Evolutionary conservation across 2,797 vertebrate genomes (phyloP), one percentile per base, ranked within the genome.

Genomic region (Alosa sapidissima): DNA sequence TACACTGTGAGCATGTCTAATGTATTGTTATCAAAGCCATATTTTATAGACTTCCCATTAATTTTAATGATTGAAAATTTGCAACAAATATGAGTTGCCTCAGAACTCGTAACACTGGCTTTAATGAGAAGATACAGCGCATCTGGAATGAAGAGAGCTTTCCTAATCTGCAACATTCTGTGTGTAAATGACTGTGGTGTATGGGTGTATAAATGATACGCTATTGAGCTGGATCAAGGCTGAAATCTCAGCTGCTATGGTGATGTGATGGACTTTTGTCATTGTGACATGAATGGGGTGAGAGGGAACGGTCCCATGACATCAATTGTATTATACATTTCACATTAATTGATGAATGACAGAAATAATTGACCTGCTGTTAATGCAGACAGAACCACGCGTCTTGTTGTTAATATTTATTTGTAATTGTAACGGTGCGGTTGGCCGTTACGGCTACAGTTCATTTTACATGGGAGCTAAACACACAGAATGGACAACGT

Each of bases 11-110:
- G 72, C 36, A 78, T 78, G 72, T 78, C 41, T 47, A 78, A 78
- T 47, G 36, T 36, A 78, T 78, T 78, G 72, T 78, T 78, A 78
- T 78, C 72, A 78, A 78, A 78, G 72, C 41, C 68, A 75, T 78
- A 47, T 78, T 78, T 78, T 78, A 14, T 78, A 78, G 36, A 47
- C 72, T 78, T 78, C 36, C 19, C 36, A 72, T 72, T 72, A 16
- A 72, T 72, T 78, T 45, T 47, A 78, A 78, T 78, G 58, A 62
- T 45, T 78, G 13, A 1, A 33, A 47, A 45, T 16, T 78, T 19
- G 41, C 36, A 47, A 47, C 41, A 78, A 78, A 78, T 78, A 47
- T 78, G 72, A 78, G 47, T 47, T 45, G 72, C 72, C 72, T 78
- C 72, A 78, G 72, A 78, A 47, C 72, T 47, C 72, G 45, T 78